Evolutionary conservation across 2,888 invertebrate species (phyloP).

Genomic region (Parapristionchus giblindavisi): DNA sequence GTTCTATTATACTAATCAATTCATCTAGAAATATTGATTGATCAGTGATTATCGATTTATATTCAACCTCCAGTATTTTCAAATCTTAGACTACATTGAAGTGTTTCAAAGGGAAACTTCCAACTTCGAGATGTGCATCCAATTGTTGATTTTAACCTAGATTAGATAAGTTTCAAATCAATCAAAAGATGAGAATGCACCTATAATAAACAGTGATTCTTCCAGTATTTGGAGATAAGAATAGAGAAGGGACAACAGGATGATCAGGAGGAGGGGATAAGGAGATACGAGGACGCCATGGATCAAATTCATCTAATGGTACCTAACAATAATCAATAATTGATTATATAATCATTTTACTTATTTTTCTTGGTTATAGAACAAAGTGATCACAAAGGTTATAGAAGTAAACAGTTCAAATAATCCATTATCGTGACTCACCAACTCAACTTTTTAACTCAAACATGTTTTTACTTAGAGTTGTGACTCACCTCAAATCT

Average conservation of each 20-base stretch:
- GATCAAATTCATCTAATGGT: constrained; percentile 35
- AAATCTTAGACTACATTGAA: constrained; percentile 53
- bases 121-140: constrained; percentile 46
- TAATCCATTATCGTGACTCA: neutral
- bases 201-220: constrained; percentile 41
- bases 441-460: neutral
- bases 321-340: no score
- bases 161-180: no score
- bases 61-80: constrained; percentile 52
- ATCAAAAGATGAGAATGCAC: neutral
- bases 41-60: no score
- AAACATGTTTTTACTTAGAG: neutral
- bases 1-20: constrained; percentile 29
- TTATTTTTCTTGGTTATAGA: no score
- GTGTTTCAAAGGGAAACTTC: constrained; percentile 65
- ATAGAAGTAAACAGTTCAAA: neutral
- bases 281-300: constrained; percentile 37
- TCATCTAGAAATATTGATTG: constrained; percentile 38
- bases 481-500: constrained; percentile 50
- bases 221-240: constrained; percentile 44
- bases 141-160: constrained; percentile 24
- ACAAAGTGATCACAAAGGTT: no score
- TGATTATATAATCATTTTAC: no score
- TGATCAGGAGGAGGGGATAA: constrained; percentile 30
- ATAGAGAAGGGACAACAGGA: constrained; percentile 40